Evolutionary conservation across 2,113 vertebrate genomes (phyloP).

Genomic region (Miniopterus natalensis): DNA sequence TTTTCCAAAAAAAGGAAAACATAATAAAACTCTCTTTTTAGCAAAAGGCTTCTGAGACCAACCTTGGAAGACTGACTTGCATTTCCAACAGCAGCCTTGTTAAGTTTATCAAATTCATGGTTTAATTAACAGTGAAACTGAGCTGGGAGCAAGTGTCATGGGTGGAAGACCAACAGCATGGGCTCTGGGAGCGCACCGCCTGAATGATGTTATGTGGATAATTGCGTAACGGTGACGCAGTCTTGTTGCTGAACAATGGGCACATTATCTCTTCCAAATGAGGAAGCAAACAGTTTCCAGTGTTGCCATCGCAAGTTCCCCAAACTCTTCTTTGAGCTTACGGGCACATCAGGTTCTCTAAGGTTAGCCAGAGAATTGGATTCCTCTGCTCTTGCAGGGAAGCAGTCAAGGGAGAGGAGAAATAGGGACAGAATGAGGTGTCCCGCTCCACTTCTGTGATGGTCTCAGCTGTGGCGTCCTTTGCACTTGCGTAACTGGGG

Average conservation of each 20-base stretch:
- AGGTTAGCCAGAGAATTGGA: neutral
- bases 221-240: neutral
- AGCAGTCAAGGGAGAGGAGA: neutral
- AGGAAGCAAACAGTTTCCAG: constrained; percentile 65
- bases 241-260: constrained; percentile 6
- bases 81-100: neutral
- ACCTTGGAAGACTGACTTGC: neutral
- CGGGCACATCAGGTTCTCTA: neutral
- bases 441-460: neutral
- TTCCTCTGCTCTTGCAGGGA: neutral
- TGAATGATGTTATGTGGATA: neutral
- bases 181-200: neutral
- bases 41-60: neutral
- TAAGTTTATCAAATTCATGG: neutral
- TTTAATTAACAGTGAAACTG: neutral
- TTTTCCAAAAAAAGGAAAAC: neutral
- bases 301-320: constrained; percentile 47
- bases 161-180: neutral
- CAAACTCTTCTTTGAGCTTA: constrained; percentile 3
- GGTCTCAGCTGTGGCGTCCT: neutral
- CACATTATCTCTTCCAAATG: constrained; percentile 13
- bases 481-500: fast-evolving
- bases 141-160: neutral
- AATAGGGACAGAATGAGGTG: neutral
- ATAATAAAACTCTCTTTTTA: neutral